Conservation (phyloP, 2,888 invertebrate genomes). For the Protophormia terraenovae region DNA sequence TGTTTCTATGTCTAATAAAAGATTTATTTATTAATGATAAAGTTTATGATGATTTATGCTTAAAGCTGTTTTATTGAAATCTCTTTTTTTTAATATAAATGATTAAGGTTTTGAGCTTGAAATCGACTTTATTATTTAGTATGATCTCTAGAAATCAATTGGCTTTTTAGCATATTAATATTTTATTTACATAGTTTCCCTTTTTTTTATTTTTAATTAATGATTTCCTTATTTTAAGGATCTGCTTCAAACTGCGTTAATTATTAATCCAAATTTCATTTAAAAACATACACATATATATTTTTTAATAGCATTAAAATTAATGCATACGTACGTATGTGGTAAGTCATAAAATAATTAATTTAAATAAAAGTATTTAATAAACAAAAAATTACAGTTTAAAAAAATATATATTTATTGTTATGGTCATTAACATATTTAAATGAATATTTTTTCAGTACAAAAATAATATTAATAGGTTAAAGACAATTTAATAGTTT, state of each 20-base stretch:
- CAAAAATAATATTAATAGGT: not conserved
- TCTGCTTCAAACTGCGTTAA: not conserved
- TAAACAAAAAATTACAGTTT: not conserved
- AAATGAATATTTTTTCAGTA: not conserved
- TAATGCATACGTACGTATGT: not conserved
- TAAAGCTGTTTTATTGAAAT: too few relatives aligned
- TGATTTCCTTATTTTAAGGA: not conserved
- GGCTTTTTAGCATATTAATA: not conserved
- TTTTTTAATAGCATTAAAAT: constrained; percentile 42
- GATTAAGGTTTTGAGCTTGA: too few relatives aligned
- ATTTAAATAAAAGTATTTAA: constrained; percentile 1
- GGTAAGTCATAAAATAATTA: constrained; percentile 5
- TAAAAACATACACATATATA: not conserved
- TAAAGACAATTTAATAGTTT: not conserved
- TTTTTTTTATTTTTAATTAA: not conserved
- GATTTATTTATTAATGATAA: too few relatives aligned
- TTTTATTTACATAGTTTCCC: not conserved
- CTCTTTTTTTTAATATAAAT: too few relatives aligned
- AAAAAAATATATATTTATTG: not conserved
- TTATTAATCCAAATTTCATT: constrained; percentile 18
- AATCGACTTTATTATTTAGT: too few relatives aligned
- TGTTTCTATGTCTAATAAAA: too few relatives aligned
- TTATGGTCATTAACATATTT: not conserved
- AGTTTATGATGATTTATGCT: too few relatives aligned
- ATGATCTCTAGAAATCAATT: too few relatives aligned